Percentiles rank a stretch among this genome's conserved stretches.
Conservation (phyloP, 2,113 vertebrate species). For the Lophotis ruficrista region DNA sequence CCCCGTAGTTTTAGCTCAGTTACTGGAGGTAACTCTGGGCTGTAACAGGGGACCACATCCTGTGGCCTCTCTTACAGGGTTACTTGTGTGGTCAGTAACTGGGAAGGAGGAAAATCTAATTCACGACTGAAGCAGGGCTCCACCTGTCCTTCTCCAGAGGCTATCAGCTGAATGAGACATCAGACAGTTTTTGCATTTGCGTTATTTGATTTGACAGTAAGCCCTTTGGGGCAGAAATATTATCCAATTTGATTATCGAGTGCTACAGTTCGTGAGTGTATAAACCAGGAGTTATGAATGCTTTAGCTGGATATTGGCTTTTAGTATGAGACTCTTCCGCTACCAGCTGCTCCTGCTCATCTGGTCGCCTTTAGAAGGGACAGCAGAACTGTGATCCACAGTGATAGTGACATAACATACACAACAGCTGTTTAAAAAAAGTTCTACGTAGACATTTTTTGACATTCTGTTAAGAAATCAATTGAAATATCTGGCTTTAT, state of each 20-base stretch:
- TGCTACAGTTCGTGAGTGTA: background rate
- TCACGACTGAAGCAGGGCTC: background rate
- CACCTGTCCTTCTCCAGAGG: background rate
- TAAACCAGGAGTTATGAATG: background rate
- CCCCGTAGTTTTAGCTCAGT: background rate
- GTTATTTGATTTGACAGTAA: background rate
- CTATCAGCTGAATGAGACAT: background rate
- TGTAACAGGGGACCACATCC: background rate
- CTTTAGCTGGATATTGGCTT: constrained; percentile 22
- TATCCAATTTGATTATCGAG: background rate
- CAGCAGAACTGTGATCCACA: background rate
- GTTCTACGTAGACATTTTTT: background rate
- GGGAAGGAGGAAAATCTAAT: background rate
- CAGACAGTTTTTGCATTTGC: background rate
- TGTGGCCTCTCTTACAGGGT: background rate
- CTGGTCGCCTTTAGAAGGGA: background rate
- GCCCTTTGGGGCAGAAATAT: background rate
- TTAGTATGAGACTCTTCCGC: background rate
- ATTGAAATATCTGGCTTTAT: constrained; percentile 22
- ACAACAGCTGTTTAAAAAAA: background rate
- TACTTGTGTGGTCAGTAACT: background rate
- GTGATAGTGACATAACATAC: background rate
- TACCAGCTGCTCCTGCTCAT: constrained; percentile 45
- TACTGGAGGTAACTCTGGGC: background rate
- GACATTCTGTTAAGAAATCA: constrained; percentile 26